Conservation (phyloP, 1,140 invertebrate genomes). For the Uloborus diversus region DNA sequence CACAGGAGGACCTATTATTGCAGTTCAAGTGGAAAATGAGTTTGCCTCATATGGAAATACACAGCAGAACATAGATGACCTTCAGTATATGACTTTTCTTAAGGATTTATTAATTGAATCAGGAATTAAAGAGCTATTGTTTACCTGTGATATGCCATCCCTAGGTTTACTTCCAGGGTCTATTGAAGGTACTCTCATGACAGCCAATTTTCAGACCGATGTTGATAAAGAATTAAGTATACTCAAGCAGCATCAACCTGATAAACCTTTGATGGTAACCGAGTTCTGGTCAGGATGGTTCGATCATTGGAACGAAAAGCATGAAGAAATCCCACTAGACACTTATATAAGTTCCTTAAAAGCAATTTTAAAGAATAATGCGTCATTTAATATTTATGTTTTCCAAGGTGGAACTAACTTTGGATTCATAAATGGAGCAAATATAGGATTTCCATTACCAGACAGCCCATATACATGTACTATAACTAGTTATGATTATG, state of each 20-base stretch:
- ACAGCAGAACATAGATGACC: not conserved
- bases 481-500: slow-evolving; percentile 69
- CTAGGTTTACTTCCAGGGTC: not conserved
- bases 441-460: slow-evolving; percentile 9
- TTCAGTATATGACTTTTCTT: not conserved
- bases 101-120: not conserved
- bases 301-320: slow-evolving; percentile 62
- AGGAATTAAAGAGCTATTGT: slow-evolving; percentile 29
- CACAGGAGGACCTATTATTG: slow-evolving; percentile 66
- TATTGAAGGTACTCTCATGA: slow-evolving; percentile 1
- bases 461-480: slow-evolving; percentile 56
- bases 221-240: slow-evolving; percentile 15
- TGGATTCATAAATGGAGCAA: slow-evolving; percentile 56
- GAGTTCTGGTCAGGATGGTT: slow-evolving; percentile 66
- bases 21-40: slow-evolving; percentile 62
- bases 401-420: slow-evolving; percentile 59
- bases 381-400: slow-evolving; percentile 63
- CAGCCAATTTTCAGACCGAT: slow-evolving; percentile 31
- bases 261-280: slow-evolving; percentile 63
- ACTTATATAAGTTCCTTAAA: slow-evolving; percentile 55
- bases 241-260: slow-evolving; percentile 59
- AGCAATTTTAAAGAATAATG: slow-evolving; percentile 60
- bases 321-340: slow-evolving; percentile 47
- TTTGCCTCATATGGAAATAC: slow-evolving; percentile 48
- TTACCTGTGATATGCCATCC: slow-evolving; percentile 29